phyloP scores from a whole-genome alignment of 2,797 vertebrate genomes.

The Myripristis jacobus region DNA sequence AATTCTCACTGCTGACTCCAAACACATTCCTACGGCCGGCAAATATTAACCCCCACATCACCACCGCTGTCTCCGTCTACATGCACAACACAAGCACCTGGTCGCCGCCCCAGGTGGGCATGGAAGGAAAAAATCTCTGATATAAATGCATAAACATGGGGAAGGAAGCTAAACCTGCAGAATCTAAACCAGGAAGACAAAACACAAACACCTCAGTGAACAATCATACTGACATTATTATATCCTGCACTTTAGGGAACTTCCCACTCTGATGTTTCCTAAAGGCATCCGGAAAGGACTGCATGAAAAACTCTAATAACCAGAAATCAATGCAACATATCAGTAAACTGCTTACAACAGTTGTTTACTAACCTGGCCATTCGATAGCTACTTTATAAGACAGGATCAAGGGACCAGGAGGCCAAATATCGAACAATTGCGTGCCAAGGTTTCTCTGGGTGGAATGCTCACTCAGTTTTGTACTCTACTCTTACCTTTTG shows the following conservation, averaged over 20 bases:
- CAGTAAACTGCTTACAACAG: not conserved
- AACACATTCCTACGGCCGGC: slow-evolving; percentile 84
- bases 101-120: slow-evolving; percentile 35
- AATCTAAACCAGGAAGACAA: not conserved
- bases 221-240: not conserved
- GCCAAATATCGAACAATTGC: not conserved
- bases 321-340: not conserved
- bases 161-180: slow-evolving; percentile 17
- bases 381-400: not conserved
- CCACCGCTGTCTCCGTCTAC: slow-evolving; percentile 65
- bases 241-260: not conserved
- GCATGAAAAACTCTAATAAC: not conserved
- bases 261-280: not conserved
- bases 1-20: slow-evolving; percentile 84
- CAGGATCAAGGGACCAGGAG: not conserved
- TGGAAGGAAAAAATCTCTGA: slow-evolving; percentile 54
- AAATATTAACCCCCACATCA: slow-evolving; percentile 83
- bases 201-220: not conserved
- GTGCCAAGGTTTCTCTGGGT: too few relatives aligned
- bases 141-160: slow-evolving; percentile 36
- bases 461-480: not conserved
- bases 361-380: not conserved
- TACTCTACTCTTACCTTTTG: not conserved
- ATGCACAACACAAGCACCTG: slow-evolving; percentile 63
- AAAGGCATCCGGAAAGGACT: not conserved